phyloP scores from a whole-genome alignment of 1,140 invertebrate genomes.

The Phenacoccus solenopsis region DNA sequence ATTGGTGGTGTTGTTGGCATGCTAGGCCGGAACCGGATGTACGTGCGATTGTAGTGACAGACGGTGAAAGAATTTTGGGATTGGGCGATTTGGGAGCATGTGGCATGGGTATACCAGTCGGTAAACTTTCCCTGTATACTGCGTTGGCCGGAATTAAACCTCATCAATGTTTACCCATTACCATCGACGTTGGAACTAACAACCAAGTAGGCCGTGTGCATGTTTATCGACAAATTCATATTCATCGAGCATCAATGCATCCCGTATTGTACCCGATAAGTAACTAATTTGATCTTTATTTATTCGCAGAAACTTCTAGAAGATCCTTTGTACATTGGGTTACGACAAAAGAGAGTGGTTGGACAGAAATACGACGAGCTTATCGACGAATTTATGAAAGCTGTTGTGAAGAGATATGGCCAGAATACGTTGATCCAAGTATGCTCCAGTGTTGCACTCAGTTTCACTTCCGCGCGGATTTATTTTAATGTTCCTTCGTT shows the following conservation, averaged over 20 bases:
- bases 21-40: conserved; percentile 84
- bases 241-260: conserved; percentile 4
- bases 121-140: conserved; percentile 85
- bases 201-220: conserved; percentile 49
- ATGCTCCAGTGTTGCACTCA: conserved; percentile 11
- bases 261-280: background rate
- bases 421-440: conserved; percentile 77
- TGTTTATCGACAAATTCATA: conserved; percentile 26
- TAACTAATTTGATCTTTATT: background rate
- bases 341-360: conserved; percentile 70
- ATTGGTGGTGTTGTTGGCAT: conserved; percentile 28
- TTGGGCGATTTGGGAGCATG: conserved; percentile 87
- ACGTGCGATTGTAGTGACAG: conserved; percentile 85
- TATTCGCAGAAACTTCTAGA: conserved; percentile 58
- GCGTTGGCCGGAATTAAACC: conserved; percentile 88
- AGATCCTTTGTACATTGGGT: conserved; percentile 91
- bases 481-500: conserved; percentile 14
- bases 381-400: conserved; percentile 96
- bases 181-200: conserved; percentile 86
- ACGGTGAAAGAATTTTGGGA: conserved; percentile 88
- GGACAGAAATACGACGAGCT: conserved; percentile 88
- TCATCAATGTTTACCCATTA: conserved; percentile 80
- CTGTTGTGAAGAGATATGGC: conserved; percentile 79
- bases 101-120: conserved; percentile 92
- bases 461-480: background rate